Percentiles rank a stretch among this genome's conserved stretches.
Conservation (phyloP, 2,797 vertebrate genomes). For the Borostomias antarcticus region DNA sequence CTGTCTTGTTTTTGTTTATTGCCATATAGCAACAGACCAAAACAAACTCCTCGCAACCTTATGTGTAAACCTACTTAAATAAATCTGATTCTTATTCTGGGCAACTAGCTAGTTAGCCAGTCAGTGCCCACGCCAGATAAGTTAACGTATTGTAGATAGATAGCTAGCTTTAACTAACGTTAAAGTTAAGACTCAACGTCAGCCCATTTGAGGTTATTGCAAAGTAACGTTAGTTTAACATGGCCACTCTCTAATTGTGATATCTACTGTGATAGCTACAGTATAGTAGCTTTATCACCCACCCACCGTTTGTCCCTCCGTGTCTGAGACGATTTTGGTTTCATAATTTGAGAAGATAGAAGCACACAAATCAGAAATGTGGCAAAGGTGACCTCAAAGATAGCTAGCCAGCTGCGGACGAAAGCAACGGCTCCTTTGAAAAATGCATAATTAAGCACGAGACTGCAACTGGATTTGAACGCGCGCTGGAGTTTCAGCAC, state of each 20-base stretch:
- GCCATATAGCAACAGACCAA: too few relatives aligned
- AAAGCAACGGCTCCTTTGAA: not conserved
- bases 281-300: not conserved
- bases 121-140: not conserved
- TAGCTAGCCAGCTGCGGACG: not conserved
- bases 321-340: conserved; percentile 2
- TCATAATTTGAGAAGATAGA: too few relatives aligned
- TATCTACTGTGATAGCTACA: too few relatives aligned
- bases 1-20: too few relatives aligned
- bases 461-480: not conserved
- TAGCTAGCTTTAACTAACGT: not conserved
- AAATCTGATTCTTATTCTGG: too few relatives aligned
- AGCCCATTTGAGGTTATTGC: too few relatives aligned
- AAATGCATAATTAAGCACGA: conserved; percentile 12
- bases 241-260: not conserved
- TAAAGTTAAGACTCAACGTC: not conserved
- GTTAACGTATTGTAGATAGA: not conserved
- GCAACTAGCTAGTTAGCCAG: not conserved
- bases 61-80: too few relatives aligned
- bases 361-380: not conserved
- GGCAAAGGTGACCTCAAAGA: not conserved
- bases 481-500: not conserved
- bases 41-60: too few relatives aligned
- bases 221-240: too few relatives aligned
- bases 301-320: conserved; percentile 8